Conservation (phyloP, 2,113 vertebrate species). For the Ivindomyrus marchei region DNA sequence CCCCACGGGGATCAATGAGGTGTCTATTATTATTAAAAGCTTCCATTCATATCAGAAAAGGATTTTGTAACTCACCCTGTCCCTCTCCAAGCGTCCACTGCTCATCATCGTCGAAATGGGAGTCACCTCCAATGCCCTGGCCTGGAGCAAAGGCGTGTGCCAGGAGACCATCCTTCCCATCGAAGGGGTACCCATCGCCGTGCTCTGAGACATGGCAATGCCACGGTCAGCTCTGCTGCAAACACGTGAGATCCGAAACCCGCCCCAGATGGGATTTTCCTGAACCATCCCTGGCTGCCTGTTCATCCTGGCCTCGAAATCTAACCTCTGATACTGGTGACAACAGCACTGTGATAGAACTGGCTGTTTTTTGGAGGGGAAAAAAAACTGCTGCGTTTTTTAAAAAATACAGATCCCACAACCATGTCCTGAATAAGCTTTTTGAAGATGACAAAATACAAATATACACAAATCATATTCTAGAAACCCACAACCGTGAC, state of each 20-base stretch:
- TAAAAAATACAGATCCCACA: not conserved
- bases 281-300: not conserved
- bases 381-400: not conserved
- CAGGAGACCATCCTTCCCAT: conserved; percentile 93
- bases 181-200: conserved; percentile 94
- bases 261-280: not conserved
- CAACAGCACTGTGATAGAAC: not conserved
- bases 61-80: conserved; percentile 66
- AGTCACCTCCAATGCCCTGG: conserved; percentile 88
- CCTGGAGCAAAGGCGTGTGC: conserved; percentile 95
- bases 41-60: not conserved
- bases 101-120: conserved; percentile 97
- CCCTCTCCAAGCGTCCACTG: conserved; percentile 96
- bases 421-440: not conserved
- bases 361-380: not conserved
- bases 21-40: not conserved
- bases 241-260: not conserved
- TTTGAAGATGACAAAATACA: not conserved
- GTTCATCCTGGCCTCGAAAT: not conserved
- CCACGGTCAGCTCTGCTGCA: not conserved
- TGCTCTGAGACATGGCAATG: conserved; percentile 69
- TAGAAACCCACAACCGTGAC: not conserved
- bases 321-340: not conserved
- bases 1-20: no score
- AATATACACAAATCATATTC: not conserved